These are phyloP conservation scores for Drosophila engyochracea DNA, from an alignment of 2,888 invertebrate genomes.

Conservation along the genomic window DNA sequence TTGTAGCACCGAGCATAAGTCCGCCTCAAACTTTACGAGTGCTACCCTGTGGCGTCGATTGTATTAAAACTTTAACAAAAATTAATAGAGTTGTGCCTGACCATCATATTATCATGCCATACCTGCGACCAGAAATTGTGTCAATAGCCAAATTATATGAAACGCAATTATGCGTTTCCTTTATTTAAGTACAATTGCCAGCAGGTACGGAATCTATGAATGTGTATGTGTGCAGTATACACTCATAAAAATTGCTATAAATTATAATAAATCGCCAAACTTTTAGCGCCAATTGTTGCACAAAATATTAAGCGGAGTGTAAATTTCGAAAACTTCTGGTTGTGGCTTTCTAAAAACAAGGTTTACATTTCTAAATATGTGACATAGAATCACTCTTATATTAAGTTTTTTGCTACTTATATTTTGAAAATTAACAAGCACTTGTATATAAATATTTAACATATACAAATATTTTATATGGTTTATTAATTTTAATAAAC, in stretches of 20 bases:
- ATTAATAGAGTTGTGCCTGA: slow-evolving; percentile 56
- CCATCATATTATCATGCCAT: slow-evolving; percentile 19
- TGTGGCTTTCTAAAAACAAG: no score
- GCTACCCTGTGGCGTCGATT: slow-evolving; percentile 37
- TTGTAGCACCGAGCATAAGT: slow-evolving; percentile 13
- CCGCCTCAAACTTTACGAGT: slow-evolving; percentile 14
- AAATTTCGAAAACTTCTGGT: no score
- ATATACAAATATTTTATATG: no score
- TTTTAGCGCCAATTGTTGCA: background rate
- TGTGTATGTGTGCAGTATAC: slow-evolving; percentile 1
- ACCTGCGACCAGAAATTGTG: slow-evolving; percentile 44
- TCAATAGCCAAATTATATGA: slow-evolving; percentile 55
- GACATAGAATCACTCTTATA: no score
- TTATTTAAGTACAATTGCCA: slow-evolving; percentile 15
- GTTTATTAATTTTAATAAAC: no score
- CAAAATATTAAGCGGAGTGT: no score
- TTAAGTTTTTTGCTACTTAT: no score
- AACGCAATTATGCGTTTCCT: slow-evolving; percentile 20
- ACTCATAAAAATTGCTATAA: background rate
- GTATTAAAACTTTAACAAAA: slow-evolving; percentile 25
- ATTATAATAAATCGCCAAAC: background rate
- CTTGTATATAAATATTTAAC: no score
- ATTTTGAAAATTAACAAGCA: no score
- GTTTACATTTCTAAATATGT: no score
- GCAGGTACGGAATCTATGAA: slow-evolving; percentile 52